phyloP scores from a whole-genome alignment of 2,113 vertebrate genomes.

The Takifugu bimaculatus region DNA sequence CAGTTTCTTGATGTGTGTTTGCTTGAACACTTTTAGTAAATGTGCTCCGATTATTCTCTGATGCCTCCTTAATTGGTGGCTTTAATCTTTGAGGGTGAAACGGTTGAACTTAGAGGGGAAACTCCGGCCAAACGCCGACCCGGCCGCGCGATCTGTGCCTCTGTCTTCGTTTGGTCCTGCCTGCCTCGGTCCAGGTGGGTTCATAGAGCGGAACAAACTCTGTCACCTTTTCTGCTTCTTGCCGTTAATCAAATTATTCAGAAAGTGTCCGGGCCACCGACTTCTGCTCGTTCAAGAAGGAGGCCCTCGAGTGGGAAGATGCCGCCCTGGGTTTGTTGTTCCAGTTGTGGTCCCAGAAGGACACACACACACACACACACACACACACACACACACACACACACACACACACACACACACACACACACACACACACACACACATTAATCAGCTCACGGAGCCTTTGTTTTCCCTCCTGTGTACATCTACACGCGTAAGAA shows the following conservation, averaged over 20 bases:
- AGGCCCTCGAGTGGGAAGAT: slow-evolving; percentile 24
- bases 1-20: not conserved
- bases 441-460: not conserved
- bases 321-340: slow-evolving; percentile 2
- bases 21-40: not conserved
- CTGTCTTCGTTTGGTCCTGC: not conserved
- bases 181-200: slow-evolving; percentile 41
- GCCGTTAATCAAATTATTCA: slow-evolving; percentile 40
- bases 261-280: slow-evolving; percentile 24
- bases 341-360: slow-evolving; percentile 35
- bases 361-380: not conserved
- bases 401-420: not conserved
- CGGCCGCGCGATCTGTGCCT: not conserved
- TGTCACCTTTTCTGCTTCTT: slow-evolving; percentile 30
- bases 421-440: not conserved
- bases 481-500: not conserved
- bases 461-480: not conserved
- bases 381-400: not conserved
- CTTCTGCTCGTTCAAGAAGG: slow-evolving; percentile 14
- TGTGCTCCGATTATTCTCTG: not conserved
- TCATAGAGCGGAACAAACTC: slow-evolving; percentile 47
- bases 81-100: not conserved
- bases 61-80: not conserved
- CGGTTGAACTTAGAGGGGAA: not conserved
- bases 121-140: not conserved